phyloP scores from a whole-genome alignment of 2,888 invertebrate genomes.

The Adela reaumurella region DNA sequence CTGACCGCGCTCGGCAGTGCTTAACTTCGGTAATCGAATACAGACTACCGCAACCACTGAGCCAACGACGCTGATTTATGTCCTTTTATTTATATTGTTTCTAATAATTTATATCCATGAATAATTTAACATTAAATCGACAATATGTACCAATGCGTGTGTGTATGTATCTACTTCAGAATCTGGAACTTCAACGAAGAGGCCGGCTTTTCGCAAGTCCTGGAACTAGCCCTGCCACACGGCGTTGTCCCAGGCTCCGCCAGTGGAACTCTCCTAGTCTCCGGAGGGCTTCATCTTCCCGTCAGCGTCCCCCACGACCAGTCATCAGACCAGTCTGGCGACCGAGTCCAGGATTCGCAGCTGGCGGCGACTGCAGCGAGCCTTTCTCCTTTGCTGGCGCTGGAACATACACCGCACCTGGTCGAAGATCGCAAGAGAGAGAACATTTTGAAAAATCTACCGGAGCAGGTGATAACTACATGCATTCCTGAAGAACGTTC shows the following conservation, averaged over 20 bases:
- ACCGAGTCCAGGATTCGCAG: conserved; percentile 46
- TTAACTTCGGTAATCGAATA: too few relatives aligned
- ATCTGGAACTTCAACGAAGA: conserved; percentile 70
- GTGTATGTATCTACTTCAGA: too few relatives aligned
- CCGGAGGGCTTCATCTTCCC: conserved; percentile 61
- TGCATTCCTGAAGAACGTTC: too few relatives aligned
- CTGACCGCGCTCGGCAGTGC: too few relatives aligned
- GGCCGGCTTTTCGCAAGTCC: conserved; percentile 65
- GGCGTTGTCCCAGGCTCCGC: conserved; percentile 65
- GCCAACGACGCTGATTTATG: too few relatives aligned
- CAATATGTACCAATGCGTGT: too few relatives aligned
- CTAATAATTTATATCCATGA: not conserved
- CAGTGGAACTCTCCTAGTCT: conserved; percentile 56
- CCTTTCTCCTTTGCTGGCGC: conserved; percentile 53
- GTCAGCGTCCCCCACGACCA: conserved; percentile 36
- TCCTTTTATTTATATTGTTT: too few relatives aligned
- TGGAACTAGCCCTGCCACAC: conserved; percentile 61
- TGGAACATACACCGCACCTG: conserved; percentile 51
- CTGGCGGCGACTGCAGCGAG: conserved; percentile 55
- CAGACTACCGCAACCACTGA: too few relatives aligned
- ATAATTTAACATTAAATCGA: not conserved
- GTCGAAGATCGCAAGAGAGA: conserved; percentile 50
- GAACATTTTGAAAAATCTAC: conserved; percentile 46
- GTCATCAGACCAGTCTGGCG: conserved; percentile 35
- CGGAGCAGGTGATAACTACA: conserved; percentile 61